Conservation (phyloP, 2,888 invertebrate genomes). For the Muschampia plurimacula region DNA sequence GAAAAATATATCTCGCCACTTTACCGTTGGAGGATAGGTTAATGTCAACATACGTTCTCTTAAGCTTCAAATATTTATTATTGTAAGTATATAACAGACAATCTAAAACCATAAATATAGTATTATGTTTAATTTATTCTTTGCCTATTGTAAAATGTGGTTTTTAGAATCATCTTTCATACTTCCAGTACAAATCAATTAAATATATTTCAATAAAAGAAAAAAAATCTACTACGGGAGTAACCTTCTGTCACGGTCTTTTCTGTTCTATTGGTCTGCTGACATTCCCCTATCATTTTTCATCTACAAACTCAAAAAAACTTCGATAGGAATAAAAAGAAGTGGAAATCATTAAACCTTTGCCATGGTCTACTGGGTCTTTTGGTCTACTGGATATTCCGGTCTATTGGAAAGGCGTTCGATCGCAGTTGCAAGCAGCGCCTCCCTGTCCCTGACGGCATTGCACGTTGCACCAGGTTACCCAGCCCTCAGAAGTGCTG, state of each 20-base stretch:
- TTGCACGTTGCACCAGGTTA: conserved; percentile 87
- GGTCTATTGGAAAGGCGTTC: conserved; percentile 84
- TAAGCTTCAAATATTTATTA: background rate
- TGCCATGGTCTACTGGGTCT: conserved; percentile 31
- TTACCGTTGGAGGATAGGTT: background rate
- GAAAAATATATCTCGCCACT: background rate
- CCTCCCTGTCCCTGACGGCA: conserved; percentile 90
- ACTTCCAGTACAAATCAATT: too few species aligned
- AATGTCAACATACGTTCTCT: background rate
- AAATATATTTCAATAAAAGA: background rate
- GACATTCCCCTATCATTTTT: background rate
- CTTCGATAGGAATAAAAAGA: background rate
- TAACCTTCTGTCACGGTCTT: conserved; percentile 1
- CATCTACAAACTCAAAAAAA: too few species aligned
- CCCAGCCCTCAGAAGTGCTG: conserved; percentile 83
- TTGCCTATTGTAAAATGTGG: too few species aligned
- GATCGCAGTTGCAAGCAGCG: conserved; percentile 91
- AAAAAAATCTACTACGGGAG: background rate
- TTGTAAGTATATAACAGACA: too few species aligned
- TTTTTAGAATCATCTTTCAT: too few species aligned
- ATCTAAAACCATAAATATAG: too few species aligned
- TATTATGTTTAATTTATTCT: too few species aligned
- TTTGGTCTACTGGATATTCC: conserved; percentile 15
- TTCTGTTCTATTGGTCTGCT: conserved; percentile 13
- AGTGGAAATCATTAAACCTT: background rate